Evolutionary conservation across 1,140 invertebrate species (phyloP).

Genomic region (Drosophila serrata): DNA sequence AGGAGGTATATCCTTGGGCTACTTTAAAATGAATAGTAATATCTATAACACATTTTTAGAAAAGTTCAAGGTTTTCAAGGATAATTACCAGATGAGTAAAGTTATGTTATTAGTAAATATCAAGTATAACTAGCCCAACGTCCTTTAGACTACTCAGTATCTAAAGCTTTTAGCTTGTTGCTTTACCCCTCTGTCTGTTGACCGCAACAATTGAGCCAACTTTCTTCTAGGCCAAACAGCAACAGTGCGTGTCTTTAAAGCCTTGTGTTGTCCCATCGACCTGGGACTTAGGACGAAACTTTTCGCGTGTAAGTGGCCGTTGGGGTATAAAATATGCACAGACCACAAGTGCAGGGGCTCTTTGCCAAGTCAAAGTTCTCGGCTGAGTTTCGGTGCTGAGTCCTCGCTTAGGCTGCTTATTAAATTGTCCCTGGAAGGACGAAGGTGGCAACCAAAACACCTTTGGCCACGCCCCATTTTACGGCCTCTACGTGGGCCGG

Average conservation of each 20-base stretch:
- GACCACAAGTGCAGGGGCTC: slow-evolving; percentile 37
- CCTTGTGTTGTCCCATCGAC: slow-evolving; percentile 3
- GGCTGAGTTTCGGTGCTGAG: slow-evolving; percentile 13
- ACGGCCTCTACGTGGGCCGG: slow-evolving; percentile 44
- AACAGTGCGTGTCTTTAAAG: slow-evolving; percentile 41
- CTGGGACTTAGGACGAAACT: slow-evolving; percentile 4
- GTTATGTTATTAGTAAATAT: background rate
- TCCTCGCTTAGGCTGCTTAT: slow-evolving; percentile 47
- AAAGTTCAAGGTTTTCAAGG: background rate
- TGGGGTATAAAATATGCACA: slow-evolving; percentile 47
- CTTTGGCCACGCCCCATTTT: slow-evolving; percentile 44
- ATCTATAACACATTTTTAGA: too few relatives aligned
- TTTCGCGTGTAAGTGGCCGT: slow-evolving; percentile 27
- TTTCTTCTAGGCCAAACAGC: slow-evolving; percentile 14
- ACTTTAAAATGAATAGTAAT: too few relatives aligned
- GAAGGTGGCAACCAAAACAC: slow-evolving; percentile 24
- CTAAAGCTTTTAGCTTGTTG: slow-evolving; percentile 25
- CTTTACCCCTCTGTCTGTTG: background rate
- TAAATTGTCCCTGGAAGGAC: slow-evolving; percentile 47
- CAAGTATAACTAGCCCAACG: background rate
- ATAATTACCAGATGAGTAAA: too few relatives aligned
- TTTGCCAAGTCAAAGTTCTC: slow-evolving; percentile 27
- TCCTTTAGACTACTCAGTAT: background rate
- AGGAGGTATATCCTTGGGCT: background rate
- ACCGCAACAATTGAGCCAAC: background rate